Conservation (phyloP, 2,113 vertebrate genomes). For the Pelobates fuscus region DNA sequence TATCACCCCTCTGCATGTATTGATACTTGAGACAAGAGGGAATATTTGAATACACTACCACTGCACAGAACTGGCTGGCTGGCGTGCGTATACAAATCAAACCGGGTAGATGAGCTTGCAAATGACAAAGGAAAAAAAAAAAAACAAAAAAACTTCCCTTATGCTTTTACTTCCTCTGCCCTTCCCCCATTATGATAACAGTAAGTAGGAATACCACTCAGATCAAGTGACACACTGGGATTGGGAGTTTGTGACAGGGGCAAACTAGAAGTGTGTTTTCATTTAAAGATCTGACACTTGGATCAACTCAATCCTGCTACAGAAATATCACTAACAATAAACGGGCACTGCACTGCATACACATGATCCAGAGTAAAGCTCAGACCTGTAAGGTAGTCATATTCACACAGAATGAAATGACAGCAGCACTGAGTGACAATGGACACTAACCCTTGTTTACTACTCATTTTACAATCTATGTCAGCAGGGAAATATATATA, state of each 20-base stretch:
- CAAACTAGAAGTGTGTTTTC: conserved; percentile 57
- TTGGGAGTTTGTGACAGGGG: conserved; percentile 7
- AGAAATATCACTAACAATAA: background rate
- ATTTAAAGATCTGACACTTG: conserved; percentile 49
- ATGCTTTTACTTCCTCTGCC: conserved; percentile 52
- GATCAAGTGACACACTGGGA: conserved; percentile 55
- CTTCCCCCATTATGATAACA: conserved; percentile 52
- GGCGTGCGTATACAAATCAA: too few relatives aligned
- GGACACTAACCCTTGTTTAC: too few relatives aligned
- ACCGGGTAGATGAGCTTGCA: too few relatives aligned
- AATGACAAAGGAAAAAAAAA: conserved; percentile 2
- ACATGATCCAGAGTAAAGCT: too few relatives aligned
- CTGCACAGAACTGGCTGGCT: too few relatives aligned
- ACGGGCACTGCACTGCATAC: too few relatives aligned
- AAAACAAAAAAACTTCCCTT: conserved; percentile 59
- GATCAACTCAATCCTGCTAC: conserved; percentile 43
- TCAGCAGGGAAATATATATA: background rate
- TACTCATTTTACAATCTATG: background rate
- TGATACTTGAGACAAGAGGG: background rate
- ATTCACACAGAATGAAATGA: too few relatives aligned
- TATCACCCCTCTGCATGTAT: too few relatives aligned
- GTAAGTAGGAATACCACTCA: conserved; percentile 46
- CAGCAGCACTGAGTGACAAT: too few relatives aligned
- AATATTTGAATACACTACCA: too few relatives aligned
- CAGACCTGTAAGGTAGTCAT: too few relatives aligned